Conservation (phyloP, 2,797 vertebrate species). For the Gorsachius magnificus region DNA sequence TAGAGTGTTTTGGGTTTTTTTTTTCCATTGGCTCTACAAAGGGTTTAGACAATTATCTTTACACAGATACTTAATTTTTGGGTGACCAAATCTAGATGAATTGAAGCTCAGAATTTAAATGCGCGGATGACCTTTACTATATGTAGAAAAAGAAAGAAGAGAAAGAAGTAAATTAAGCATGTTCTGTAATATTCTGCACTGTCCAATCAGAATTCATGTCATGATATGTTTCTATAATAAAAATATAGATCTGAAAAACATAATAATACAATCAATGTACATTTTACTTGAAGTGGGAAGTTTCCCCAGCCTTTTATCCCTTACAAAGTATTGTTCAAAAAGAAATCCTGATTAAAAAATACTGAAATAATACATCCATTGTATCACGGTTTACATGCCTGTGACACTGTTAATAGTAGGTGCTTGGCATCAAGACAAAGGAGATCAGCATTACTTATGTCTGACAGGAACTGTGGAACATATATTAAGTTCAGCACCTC, state of each 20-base stretch:
- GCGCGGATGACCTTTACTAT: background rate
- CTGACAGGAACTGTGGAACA: conserved; percentile 6
- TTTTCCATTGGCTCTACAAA: background rate
- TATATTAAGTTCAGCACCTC: conserved; percentile 20
- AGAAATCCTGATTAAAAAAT: background rate
- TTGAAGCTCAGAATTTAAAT: background rate
- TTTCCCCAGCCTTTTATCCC: background rate
- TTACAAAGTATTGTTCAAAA: background rate
- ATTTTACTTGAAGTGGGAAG: background rate
- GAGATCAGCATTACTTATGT: background rate
- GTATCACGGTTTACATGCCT: background rate
- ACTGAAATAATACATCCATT: background rate
- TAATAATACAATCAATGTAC: background rate
- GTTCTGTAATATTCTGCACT: background rate
- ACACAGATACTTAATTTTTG: background rate
- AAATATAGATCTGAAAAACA: background rate
- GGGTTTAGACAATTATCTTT: background rate
- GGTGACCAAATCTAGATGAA: background rate
- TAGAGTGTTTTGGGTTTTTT: background rate
- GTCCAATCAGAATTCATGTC: background rate
- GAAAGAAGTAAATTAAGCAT: background rate
- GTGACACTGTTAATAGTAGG: background rate
- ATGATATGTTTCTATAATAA: background rate
- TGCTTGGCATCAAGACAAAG: background rate
- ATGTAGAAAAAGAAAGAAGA: background rate